These are phyloP conservation scores for Aphidius gifuensis DNA, from an alignment of 1,140 invertebrate genomes.

Conservation along the genomic window DNA sequence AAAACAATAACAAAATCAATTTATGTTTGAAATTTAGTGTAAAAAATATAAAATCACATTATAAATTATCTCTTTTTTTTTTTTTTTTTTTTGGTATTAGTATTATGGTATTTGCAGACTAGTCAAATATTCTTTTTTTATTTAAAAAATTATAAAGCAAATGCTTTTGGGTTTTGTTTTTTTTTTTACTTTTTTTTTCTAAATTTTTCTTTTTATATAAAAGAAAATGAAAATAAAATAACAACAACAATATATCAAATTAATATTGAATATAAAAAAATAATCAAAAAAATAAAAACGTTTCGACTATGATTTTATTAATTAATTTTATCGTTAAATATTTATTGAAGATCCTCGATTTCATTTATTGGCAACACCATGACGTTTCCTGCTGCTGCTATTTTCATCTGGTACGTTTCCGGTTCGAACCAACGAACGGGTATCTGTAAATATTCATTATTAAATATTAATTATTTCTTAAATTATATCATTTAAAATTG, in stretches of 20 bases:
- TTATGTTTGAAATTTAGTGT: conserved; percentile 11
- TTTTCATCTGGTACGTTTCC: conserved; percentile 51
- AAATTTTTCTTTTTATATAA: background rate
- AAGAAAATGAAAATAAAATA: conserved; percentile 3
- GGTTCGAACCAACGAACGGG: conserved; percentile 57
- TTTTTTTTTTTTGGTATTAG: conserved; percentile 24
- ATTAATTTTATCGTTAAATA: conserved; percentile 9
- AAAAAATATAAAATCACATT: conserved; percentile 39
- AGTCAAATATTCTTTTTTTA: conserved; percentile 24
- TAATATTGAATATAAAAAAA: background rate
- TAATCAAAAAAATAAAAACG: conserved; percentile 6
- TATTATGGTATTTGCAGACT: conserved; percentile 26
- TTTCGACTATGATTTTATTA: background rate
- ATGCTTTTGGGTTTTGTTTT: conserved; percentile 1
- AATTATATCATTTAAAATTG: conserved; percentile 2
- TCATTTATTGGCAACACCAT: conserved; percentile 46
- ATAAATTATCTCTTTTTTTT: conserved; percentile 27
- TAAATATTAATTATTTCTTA: conserved; percentile 15
- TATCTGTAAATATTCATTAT: conserved; percentile 39
- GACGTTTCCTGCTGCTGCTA: conserved; percentile 47
- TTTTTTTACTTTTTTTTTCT: conserved; percentile 6
- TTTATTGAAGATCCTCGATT: conserved; percentile 46
- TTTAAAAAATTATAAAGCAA: background rate
- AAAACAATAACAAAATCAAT: conserved; percentile 22
- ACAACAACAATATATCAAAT: background rate